Conservation (phyloP, 2,797 vertebrate genomes). For the Pampus argenteus region DNA sequence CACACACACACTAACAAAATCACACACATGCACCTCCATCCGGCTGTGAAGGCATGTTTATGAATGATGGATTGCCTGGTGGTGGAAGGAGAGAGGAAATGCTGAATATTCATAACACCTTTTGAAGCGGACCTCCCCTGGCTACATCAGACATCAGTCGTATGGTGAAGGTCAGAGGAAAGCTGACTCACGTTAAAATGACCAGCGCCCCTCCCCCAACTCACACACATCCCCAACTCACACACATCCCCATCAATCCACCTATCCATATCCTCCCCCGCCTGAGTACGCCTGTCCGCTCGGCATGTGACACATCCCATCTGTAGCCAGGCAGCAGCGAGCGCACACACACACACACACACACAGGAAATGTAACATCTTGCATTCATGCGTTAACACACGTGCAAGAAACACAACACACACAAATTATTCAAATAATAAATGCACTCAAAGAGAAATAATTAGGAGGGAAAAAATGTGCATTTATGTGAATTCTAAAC, state of each 20-base stretch:
- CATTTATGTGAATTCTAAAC: not conserved
- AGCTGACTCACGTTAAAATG: conserved; percentile 71
- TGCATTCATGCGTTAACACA: not conserved
- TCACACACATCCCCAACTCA: fast-evolving
- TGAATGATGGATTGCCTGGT: conserved; percentile 68
- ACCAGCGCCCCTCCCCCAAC: not conserved
- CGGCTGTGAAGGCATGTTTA: conserved; percentile 60
- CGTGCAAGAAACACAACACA: conserved; percentile 1
- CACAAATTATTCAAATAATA: not conserved
- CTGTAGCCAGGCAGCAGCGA: conserved; percentile 49
- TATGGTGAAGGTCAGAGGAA: conserved; percentile 66
- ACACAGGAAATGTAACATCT: not conserved
- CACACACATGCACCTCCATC: conserved; percentile 16
- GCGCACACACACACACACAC: not conserved
- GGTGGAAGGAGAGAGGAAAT: conserved; percentile 51
- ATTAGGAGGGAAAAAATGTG: not conserved
- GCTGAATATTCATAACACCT: conserved; percentile 67
- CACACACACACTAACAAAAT: conserved; percentile 1
- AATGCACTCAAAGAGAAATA: not conserved
- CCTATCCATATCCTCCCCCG: not conserved
- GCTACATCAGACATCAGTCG: conserved; percentile 58
- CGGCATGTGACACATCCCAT: conserved; percentile 67
- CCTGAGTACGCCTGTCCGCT: conserved; percentile 47
- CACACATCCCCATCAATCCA: not conserved
- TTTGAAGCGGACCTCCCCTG: conserved; percentile 63